These are phyloP conservation scores for Engystomops pustulosus DNA, from an alignment of 2,113 vertebrate genomes.

Conservation along the genomic window DNA sequence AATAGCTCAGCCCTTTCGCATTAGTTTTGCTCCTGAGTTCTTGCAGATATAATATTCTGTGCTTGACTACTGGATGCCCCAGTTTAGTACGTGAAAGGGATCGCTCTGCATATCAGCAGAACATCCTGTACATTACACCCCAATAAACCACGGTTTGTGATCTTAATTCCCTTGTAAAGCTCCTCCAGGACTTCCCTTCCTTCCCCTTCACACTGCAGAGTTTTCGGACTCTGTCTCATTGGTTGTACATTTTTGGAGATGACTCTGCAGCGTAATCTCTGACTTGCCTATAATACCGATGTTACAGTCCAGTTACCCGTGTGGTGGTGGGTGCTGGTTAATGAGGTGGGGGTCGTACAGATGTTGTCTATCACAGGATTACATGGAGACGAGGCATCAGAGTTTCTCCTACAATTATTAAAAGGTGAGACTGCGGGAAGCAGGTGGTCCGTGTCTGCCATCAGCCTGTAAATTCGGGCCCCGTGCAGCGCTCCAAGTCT, in stretches of 20 bases:
- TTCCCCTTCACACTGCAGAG: background rate
- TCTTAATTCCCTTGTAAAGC: background rate
- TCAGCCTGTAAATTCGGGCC: background rate
- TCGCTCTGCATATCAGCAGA: background rate
- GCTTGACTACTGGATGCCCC: too few species aligned
- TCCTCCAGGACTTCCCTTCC: background rate
- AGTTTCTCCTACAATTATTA: background rate
- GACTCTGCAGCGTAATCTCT: too few species aligned
- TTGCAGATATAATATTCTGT: too few species aligned
- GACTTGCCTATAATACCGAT: too few species aligned
- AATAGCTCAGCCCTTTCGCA: too few species aligned
- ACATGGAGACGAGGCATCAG: background rate
- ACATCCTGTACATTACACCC: background rate
- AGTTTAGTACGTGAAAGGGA: too few species aligned
- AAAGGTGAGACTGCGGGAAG: conserved; percentile 22
- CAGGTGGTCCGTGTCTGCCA: background rate
- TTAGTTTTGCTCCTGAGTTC: too few species aligned
- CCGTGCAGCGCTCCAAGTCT: background rate
- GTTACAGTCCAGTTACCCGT: too few species aligned
- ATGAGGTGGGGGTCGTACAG: background rate
- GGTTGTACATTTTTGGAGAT: background rate
- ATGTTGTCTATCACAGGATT: background rate
- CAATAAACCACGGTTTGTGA: background rate
- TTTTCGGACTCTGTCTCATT: too few species aligned
- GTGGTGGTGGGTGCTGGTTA: too few species aligned